phyloP scores from a whole-genome alignment of 2,797 vertebrate genomes.

The Pipistrellus pygmaeus region DNA sequence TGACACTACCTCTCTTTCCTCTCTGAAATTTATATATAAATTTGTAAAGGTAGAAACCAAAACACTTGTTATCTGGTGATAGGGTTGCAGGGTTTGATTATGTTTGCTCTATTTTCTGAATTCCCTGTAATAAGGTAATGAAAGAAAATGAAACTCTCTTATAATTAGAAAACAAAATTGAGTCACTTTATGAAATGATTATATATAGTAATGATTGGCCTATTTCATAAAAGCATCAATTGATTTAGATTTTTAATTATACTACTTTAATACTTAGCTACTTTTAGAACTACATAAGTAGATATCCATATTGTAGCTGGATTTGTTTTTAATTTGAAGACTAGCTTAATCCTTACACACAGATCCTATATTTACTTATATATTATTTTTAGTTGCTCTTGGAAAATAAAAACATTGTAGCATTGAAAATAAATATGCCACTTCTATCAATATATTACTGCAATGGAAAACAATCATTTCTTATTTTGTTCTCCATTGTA shows the following conservation, averaged over 20 bases:
- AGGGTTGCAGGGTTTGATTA: neutral
- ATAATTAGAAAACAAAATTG: constrained; percentile 15
- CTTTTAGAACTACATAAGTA: neutral
- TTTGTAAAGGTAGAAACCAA: neutral
- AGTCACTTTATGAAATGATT: constrained; percentile 39
- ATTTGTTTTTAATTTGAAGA: neutral
- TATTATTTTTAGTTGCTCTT: neutral
- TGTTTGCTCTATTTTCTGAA: neutral
- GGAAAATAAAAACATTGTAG: neutral
- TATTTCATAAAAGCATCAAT: constrained; percentile 36
- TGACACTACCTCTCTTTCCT: no score
- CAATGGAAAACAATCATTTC: neutral
- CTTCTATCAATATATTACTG: neutral
- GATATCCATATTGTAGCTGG: neutral
- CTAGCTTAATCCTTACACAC: neutral
- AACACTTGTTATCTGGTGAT: neutral
- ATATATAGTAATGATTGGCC: constrained; percentile 3
- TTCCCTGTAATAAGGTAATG: constrained; percentile 15
- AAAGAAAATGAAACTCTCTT: neutral
- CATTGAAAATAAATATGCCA: constrained; percentile 21
- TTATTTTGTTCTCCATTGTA: neutral
- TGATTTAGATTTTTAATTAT: constrained; percentile 25
- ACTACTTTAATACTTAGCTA: neutral
- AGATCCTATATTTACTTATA: neutral
- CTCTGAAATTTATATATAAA: neutral